Evolutionary conservation across 2,113 vertebrate species (phyloP).

Genomic region (Hyla sarda): DNA sequence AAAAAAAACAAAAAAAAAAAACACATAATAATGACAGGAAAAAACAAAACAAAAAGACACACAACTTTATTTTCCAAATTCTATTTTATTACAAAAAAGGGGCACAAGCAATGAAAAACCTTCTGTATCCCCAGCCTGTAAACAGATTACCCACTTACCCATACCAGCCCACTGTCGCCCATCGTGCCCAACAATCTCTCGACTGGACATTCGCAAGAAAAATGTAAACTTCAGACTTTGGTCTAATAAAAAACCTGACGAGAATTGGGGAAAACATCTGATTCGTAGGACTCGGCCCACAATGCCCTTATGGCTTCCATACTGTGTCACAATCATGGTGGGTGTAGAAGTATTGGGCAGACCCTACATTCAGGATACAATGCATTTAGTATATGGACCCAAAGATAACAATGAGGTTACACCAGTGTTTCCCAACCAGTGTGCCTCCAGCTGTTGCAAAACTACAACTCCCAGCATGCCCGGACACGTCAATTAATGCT

Average conservation of each 20-base stretch:
- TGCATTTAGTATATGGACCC: neutral
- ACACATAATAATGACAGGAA: too few relatives aligned
- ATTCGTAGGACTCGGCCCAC: too few relatives aligned
- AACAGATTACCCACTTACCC: neutral
- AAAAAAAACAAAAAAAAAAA: too few relatives aligned
- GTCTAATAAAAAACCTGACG: neutral
- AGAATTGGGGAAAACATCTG: too few relatives aligned
- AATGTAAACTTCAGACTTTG: neutral
- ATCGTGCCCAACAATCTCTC: neutral
- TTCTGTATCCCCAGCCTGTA: neutral
- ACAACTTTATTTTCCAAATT: neutral
- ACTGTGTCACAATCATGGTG: too few relatives aligned
- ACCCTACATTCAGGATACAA: neutral
- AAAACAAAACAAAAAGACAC: too few relatives aligned
- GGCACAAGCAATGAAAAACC: neutral
- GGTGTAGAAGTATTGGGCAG: neutral
- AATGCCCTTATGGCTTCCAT: too few relatives aligned
- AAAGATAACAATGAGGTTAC: too few relatives aligned
- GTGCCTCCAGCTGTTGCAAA: too few relatives aligned
- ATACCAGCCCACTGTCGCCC: neutral
- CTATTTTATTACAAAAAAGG: slow-evolving; percentile 35
- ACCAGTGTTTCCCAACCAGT: too few relatives aligned
- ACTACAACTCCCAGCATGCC: too few relatives aligned
- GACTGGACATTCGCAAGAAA: neutral
- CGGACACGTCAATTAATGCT: too few relatives aligned